These are phyloP conservation scores for Dryomyza anilis DNA, from an alignment of 2,888 invertebrate genomes.

Conservation along the genomic window DNA sequence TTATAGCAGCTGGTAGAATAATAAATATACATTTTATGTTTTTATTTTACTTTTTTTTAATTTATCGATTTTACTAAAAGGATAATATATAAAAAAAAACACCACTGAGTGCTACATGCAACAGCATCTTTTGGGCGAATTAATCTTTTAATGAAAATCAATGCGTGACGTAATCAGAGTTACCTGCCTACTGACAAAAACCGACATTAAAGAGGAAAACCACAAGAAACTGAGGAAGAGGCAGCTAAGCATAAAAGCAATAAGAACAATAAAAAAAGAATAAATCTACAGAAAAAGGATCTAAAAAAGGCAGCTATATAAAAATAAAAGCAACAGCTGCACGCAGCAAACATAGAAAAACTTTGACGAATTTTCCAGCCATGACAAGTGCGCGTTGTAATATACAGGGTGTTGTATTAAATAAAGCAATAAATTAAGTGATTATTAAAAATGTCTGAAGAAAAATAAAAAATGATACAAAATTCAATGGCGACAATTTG, in stretches of 20 bases:
- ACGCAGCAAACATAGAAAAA: background rate
- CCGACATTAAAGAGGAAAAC: slow-evolving; percentile 2
- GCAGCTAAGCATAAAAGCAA: background rate
- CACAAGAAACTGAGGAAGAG: slow-evolving; percentile 2
- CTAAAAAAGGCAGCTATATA: background rate
- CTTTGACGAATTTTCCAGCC: no score
- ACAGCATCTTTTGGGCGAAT: background rate
- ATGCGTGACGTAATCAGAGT: background rate
- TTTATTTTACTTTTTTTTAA: no score
- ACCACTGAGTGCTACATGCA: no score
- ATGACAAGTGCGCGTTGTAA: no score
- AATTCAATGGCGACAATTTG: no score
- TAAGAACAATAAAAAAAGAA: background rate
- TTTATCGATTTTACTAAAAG: no score
- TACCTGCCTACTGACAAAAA: background rate
- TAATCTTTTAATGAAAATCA: slow-evolving; percentile 14
- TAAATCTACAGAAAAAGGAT: background rate
- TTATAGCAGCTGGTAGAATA: no score
- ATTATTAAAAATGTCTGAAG: no score
- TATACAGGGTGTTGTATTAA: no score
- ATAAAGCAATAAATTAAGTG: no score
- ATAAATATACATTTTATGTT: no score
- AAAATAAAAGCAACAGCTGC: slow-evolving; percentile 6
- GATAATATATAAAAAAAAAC: background rate
- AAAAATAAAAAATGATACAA: no score